A percentile compares a stretch with the other conserved stretches of the same genome.
phyloP scores from a whole-genome alignment of 2,113 vertebrate species.

The Platichthys stellatus region DNA sequence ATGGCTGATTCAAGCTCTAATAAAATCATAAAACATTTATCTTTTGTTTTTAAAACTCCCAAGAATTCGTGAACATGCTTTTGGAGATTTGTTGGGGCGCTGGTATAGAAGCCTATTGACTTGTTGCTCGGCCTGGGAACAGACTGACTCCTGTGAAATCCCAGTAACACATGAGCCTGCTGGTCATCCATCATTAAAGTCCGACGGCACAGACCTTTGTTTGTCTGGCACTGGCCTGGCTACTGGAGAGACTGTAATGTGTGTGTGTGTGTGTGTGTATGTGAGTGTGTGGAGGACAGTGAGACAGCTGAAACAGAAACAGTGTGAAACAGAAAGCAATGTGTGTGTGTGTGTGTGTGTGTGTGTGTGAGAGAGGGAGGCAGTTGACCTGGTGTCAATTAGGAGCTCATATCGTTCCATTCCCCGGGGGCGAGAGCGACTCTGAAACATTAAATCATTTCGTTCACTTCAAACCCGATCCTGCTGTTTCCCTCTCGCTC shows the following conservation, averaged over 20 bases:
- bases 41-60: background rate
- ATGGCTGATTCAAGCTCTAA: conserved; percentile 50
- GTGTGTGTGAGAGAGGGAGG: conserved; percentile 48
- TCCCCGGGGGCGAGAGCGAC: conserved; percentile 66
- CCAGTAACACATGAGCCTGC: conserved; percentile 56
- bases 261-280: conserved; percentile 2
- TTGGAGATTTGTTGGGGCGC: conserved; percentile 7
- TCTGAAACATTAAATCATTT: conserved; percentile 81
- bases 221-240: conserved; percentile 49
- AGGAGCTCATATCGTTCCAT: conserved; percentile 71
- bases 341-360: conserved; percentile 26
- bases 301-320: conserved; percentile 59
- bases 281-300: conserved; percentile 8
- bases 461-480: conserved; percentile 66
- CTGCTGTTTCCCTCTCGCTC: conserved; percentile 51
- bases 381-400: conserved; percentile 79
- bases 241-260: conserved; percentile 47
- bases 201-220: conserved; percentile 73
- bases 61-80: conserved; percentile 28
- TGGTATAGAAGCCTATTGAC: conserved; percentile 57
- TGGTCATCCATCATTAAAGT: conserved; percentile 69
- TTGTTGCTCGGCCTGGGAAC: conserved; percentile 68
- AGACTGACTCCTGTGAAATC: conserved; percentile 69
- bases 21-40: conserved; percentile 57
- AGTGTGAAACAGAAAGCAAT: conserved; percentile 35